Conservation (phyloP, 2,888 invertebrate genomes). For the Harpalus rubripes region DNA sequence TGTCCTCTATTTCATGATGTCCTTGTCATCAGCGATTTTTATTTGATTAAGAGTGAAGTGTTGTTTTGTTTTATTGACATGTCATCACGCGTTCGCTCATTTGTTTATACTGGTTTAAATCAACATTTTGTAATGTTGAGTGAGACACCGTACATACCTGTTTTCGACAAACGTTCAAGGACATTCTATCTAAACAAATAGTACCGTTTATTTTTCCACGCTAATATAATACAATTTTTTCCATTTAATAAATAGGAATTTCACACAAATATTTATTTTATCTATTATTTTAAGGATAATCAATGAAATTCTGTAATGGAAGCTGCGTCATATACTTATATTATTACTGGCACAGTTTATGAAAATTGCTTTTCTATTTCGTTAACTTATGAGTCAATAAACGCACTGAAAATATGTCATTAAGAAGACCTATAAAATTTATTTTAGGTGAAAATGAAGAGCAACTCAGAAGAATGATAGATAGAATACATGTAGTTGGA, state of each 20-base stretch:
- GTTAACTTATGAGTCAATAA: too few species aligned
- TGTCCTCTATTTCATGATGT: too few species aligned
- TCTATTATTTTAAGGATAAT: too few species aligned
- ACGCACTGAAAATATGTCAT: too few species aligned
- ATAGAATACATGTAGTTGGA: too few species aligned
- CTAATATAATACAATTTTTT: neutral
- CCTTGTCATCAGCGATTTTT: neutral
- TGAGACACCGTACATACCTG: neutral
- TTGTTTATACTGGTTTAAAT: neutral
- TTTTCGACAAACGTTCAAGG: slow-evolving; percentile 16
- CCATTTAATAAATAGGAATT: slow-evolving; percentile 5
- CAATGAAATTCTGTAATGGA: too few species aligned
- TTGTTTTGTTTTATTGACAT: slow-evolving; percentile 13
- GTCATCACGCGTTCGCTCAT: neutral
- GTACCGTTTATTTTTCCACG: neutral
- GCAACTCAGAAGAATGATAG: too few species aligned
- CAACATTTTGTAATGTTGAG: slow-evolving; percentile 8
- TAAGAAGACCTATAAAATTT: too few species aligned
- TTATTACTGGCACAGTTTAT: too few species aligned
- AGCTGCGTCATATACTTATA: too few species aligned
- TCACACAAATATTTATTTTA: neutral
- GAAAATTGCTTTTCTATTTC: too few species aligned
- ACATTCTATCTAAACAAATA: neutral
- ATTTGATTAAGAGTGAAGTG: slow-evolving; percentile 21
- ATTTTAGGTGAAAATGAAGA: too few species aligned